Evolutionary conservation across 1,140 invertebrate species (phyloP).

Genomic region (Paraescarpia echinospica): DNA sequence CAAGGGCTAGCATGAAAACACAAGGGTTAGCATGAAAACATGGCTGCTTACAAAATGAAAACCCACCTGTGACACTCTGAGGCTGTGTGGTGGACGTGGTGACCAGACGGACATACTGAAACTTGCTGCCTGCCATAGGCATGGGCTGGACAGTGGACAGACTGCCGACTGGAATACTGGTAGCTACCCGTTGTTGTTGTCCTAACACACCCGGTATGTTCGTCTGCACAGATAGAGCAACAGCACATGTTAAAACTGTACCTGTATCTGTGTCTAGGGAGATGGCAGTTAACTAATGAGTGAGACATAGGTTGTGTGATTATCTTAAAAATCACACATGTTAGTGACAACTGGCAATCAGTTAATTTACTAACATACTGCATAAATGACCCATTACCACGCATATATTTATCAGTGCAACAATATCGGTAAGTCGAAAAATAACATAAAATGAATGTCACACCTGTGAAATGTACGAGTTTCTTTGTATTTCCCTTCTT

Average conservation of each 20-base stretch:
- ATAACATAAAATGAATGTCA: background rate
- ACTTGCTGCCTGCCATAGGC: conserved; percentile 55
- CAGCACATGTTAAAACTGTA: conserved; percentile 2
- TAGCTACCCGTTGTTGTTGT: conserved; percentile 7
- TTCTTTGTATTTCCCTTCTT: background rate
- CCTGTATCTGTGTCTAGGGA: background rate
- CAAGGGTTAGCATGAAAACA: background rate
- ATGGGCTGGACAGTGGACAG: conserved; percentile 43
- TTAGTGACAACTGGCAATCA: conserved; percentile 1
- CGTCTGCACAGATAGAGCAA: background rate
- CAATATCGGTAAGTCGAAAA: background rate
- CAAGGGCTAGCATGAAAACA: too few relatives aligned
- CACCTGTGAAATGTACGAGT: background rate
- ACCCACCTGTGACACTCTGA: conserved; percentile 26
- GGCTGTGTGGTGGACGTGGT: conserved; percentile 31
- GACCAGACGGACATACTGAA: conserved; percentile 55
- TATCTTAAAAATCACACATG: background rate
- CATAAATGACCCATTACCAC: too few relatives aligned
- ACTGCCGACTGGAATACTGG: conserved; percentile 15
- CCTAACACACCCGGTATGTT: conserved; percentile 8
- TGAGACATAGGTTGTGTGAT: background rate
- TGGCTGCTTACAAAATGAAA: background rate
- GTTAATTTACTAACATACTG: background rate
- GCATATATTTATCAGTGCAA: background rate
- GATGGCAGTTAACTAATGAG: background rate